A percentile compares a stretch with the other conserved stretches of the same genome.
These are phyloP conservation scores for rabbit (Oryctolagus cuniculus) DNA, from an alignment of 2,113 vertebrate species.

Conservation along the genomic window mOryCun1.1 NC_091440.1:6255501-6256000, in stretches of 20 bases:
- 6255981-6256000: neutral
- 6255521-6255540: neutral
- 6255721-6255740: neutral
- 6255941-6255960: neutral
- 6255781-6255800: too few species aligned
- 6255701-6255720: neutral
- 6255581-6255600: neutral
- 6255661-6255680: neutral
- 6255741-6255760: neutral
- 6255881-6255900: neutral
- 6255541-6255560: constrained; percentile 57
- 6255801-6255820: neutral
- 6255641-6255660: neutral
- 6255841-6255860: neutral
- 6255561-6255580: neutral
- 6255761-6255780: neutral
- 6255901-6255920: neutral
- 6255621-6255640: neutral
- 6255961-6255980: neutral
- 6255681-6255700: neutral
- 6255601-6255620: neutral
- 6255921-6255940: neutral
- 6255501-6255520: constrained; percentile 36
- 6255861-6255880: neutral
- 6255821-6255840: constrained; percentile 6